phyloP scores from a whole-genome alignment of 2,888 invertebrate species.

The Tricholauxania praeusta region DNA sequence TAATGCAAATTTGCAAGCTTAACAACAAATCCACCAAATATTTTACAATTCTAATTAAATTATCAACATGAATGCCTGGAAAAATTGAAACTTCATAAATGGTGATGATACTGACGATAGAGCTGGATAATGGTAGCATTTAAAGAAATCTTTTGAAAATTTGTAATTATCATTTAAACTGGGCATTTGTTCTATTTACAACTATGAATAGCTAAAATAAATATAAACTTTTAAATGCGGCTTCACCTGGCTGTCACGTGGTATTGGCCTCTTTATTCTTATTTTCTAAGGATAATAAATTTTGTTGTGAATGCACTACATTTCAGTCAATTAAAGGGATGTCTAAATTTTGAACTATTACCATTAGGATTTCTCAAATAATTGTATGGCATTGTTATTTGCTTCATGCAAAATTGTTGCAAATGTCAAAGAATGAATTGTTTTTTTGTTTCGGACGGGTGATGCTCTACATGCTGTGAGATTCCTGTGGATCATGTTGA shows the following conservation, averaged over 20 bases:
- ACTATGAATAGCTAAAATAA: no score
- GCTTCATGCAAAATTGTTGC: background rate
- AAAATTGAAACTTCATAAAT: no score
- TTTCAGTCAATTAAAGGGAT: background rate
- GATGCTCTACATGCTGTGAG: constrained; percentile 7
- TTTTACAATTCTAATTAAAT: constrained; percentile 63
- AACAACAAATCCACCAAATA: constrained; percentile 60
- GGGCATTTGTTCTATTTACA: background rate
- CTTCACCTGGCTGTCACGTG: background rate
- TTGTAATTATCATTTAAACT: no score
- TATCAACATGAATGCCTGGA: constrained; percentile 17
- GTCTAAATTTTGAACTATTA: background rate
- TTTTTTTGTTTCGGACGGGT: background rate
- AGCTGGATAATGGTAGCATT: background rate
- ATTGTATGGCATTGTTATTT: background rate
- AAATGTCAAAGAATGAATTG: background rate
- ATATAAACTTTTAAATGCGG: no score
- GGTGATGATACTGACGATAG: background rate
- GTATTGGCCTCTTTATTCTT: background rate
- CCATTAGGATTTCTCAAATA: background rate
- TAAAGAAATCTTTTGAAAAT: no score
- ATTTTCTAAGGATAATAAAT: background rate
- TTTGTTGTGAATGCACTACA: background rate
- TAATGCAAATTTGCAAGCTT: constrained; percentile 63
- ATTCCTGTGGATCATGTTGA: background rate